A percentile compares a stretch with the other conserved stretches of the same genome.
These are phyloP conservation scores for Griposia aprilina DNA, from an alignment of 2,888 invertebrate genomes.

Conservation along the genomic window DNA sequence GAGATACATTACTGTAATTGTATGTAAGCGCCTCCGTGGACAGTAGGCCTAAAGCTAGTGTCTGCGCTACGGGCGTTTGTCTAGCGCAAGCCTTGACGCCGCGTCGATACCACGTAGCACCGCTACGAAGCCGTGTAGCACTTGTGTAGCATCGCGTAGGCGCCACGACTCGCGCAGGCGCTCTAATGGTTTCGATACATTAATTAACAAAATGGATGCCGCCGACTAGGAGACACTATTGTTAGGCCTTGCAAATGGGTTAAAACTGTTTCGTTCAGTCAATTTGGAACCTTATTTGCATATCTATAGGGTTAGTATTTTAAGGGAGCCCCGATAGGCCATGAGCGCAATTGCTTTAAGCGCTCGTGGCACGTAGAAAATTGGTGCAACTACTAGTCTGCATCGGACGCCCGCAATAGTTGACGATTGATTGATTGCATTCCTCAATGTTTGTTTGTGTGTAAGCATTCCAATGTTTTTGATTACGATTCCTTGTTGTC, in stretches of 20 bases:
- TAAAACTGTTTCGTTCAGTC: too few species aligned
- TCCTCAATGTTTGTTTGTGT: too few species aligned
- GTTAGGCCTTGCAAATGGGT: not conserved
- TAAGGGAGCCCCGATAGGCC: not conserved
- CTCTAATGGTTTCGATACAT: constrained; percentile 1
- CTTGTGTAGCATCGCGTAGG: not conserved
- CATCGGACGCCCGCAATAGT: not conserved
- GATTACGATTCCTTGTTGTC: not conserved
- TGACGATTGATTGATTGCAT: not conserved
- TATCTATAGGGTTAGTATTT: not conserved
- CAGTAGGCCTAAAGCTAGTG: not conserved
- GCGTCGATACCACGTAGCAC: constrained; percentile 4
- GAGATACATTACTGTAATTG: not conserved
- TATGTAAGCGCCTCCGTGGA: not conserved
- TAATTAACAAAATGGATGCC: not conserved
- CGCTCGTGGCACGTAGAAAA: not conserved
- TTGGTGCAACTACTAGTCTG: not conserved
- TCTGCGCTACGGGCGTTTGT: not conserved
- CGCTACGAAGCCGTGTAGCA: constrained; percentile 12
- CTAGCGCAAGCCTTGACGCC: not conserved
- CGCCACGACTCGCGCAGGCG: not conserved
- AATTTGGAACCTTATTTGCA: not conserved
- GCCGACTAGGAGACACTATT: not conserved
- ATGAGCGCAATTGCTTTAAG: not conserved
- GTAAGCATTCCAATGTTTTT: not conserved